A percentile compares a stretch with the other conserved stretches of the same genome.
These are phyloP conservation scores for Sylvicola fuscatus DNA, from an alignment of 2,888 invertebrate species.

Conservation along the genomic window DNA sequence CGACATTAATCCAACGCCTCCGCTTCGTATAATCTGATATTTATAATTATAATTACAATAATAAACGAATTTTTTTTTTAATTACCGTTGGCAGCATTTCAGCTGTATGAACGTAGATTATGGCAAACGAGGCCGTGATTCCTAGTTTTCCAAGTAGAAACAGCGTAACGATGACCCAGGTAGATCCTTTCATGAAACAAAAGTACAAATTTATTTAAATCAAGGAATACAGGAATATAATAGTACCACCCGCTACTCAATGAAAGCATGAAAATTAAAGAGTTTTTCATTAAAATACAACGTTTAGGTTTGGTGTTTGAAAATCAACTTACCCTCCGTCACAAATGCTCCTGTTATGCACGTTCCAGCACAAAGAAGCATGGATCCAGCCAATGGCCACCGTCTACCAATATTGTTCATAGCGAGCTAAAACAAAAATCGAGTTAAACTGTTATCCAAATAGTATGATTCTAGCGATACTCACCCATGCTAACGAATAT, in stretches of 20 bases:
- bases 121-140: slow-evolving; percentile 39
- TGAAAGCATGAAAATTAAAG: no score
- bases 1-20: slow-evolving; percentile 36
- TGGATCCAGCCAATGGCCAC: slow-evolving; percentile 28
- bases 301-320: no score
- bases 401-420: slow-evolving; percentile 31
- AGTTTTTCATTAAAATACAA: no score
- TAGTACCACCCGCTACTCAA: no score
- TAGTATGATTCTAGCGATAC: slow-evolving; percentile 2
- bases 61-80: background rate
- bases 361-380: slow-evolving; percentile 30
- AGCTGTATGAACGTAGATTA: slow-evolving; percentile 36
- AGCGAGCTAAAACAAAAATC: slow-evolving; percentile 18
- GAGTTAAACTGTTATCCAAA: background rate
- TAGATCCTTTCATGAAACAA: slow-evolving; percentile 20
- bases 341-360: slow-evolving; percentile 33
- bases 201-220: slow-evolving; percentile 2
- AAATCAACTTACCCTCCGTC: slow-evolving; percentile 20
- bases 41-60: slow-evolving; percentile 5
- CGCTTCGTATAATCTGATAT: slow-evolving; percentile 28
- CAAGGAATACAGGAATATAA: no score
- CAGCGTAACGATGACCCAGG: slow-evolving; percentile 31
- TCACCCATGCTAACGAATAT: slow-evolving; percentile 28
- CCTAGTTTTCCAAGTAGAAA: slow-evolving; percentile 41
- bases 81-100: slow-evolving; percentile 25